These are phyloP conservation scores for Geophilus truncorum DNA, from an alignment of 2,888 invertebrate species.

Conservation along the genomic window DNA sequence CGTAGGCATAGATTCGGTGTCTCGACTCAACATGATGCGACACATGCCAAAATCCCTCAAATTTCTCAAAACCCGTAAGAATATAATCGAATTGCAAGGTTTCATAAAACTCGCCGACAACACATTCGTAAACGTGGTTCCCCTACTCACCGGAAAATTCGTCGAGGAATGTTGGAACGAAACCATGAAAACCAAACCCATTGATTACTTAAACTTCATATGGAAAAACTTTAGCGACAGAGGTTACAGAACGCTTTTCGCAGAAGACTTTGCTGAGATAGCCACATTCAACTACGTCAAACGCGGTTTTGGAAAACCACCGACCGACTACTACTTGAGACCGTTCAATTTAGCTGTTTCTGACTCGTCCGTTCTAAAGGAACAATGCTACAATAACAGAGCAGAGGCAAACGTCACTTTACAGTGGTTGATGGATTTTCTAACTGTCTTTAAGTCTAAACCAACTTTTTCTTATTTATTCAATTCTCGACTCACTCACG, in stretches of 20 bases:
- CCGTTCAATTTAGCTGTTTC: conserved; percentile 66
- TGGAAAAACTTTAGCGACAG: conserved; percentile 39
- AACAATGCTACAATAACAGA: conserved; percentile 64
- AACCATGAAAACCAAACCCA: conserved; percentile 34
- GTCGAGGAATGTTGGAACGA: conserved; percentile 39
- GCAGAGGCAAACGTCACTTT: conserved; percentile 45
- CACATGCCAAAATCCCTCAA: conserved; percentile 67
- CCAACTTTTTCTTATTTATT: conserved; percentile 22
- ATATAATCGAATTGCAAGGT: conserved; percentile 67
- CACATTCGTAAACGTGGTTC: conserved; percentile 42
- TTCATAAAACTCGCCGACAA: conserved; percentile 54
- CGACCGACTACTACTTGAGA: conserved; percentile 75
- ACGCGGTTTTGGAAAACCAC: conserved; percentile 64
- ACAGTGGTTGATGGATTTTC: conserved; percentile 16
- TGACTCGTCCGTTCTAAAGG: conserved; percentile 61
- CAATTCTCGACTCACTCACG: conserved; percentile 45
- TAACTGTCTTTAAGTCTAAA: not conserved
- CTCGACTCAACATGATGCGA: conserved; percentile 68
- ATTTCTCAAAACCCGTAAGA: conserved; percentile 60
- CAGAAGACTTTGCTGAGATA: conserved; percentile 67
- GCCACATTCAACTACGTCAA: conserved; percentile 71
- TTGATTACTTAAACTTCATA: conserved; percentile 39
- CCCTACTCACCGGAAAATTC: conserved; percentile 38
- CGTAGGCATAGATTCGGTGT: conserved; percentile 80
- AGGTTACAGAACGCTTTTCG: conserved; percentile 61